Percentiles rank a stretch among this genome's conserved stretches.
Evolutionary conservation across 2,797 vertebrate species (phyloP).

Genomic region (Mustela erminea): DNA sequence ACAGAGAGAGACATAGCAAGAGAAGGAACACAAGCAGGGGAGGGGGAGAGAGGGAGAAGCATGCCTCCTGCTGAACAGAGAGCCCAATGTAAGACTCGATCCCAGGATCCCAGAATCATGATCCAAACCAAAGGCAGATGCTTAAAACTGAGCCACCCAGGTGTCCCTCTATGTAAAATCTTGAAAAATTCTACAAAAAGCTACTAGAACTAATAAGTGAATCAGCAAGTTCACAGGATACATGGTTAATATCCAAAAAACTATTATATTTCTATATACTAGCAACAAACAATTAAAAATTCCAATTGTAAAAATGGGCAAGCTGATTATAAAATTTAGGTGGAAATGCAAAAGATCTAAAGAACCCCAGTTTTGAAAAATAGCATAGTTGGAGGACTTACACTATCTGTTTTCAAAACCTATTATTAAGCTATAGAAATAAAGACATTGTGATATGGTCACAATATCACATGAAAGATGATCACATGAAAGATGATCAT

Average conservation of each 20-base stretch:
- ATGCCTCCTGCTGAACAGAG: too few relatives aligned
- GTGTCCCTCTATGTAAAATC: background rate
- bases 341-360: background rate
- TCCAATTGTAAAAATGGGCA: background rate
- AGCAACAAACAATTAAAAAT: background rate
- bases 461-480: too few relatives aligned
- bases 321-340: background rate
- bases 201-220: slow-evolving; percentile 8
- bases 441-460: background rate
- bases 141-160: too few relatives aligned
- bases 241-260: background rate
- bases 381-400: background rate
- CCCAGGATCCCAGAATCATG: too few relatives aligned
- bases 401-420: background rate
- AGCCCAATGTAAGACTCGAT: too few relatives aligned
- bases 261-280: background rate
- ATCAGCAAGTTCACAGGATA: background rate
- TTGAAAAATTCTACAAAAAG: slow-evolving; percentile 9
- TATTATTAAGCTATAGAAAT: slow-evolving; percentile 14
- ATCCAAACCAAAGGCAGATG: too few relatives aligned
- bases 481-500: too few relatives aligned
- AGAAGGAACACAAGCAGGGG: too few relatives aligned
- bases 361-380: background rate
- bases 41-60: too few relatives aligned
- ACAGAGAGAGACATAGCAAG: too few relatives aligned